These are phyloP conservation scores for Urocynchramus pylzowi DNA, from an alignment of 2,113 vertebrate genomes.

Conservation along the genomic window DNA sequence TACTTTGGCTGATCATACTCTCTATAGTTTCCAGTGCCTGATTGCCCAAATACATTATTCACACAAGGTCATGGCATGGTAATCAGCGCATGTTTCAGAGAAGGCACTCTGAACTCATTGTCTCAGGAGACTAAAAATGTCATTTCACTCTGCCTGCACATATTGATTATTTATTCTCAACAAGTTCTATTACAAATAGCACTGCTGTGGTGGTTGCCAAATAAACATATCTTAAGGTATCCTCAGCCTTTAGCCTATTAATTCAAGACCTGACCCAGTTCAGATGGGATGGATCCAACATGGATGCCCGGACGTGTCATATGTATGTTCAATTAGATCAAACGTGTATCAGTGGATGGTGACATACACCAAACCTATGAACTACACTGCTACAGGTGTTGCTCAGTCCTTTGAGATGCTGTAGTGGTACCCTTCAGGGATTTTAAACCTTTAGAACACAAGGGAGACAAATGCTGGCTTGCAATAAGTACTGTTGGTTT, in stretches of 20 bases:
- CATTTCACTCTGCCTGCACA: not conserved
- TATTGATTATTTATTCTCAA: not conserved
- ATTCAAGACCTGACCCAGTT: not conserved
- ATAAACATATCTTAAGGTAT: not conserved
- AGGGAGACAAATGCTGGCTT: not conserved
- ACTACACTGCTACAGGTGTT: not conserved
- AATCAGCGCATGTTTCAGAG: not conserved
- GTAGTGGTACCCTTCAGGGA: not conserved
- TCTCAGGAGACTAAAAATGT: not conserved
- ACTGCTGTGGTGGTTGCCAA: not conserved
- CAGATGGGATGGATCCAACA: not conserved
- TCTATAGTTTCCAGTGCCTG: not conserved
- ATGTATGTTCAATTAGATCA: rapidly evolving
- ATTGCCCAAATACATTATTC: not conserved
- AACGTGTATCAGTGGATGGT: not conserved
- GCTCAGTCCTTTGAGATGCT: not conserved
- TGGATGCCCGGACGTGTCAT: not conserved
- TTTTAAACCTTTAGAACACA: not conserved
- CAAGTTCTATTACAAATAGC: not conserved
- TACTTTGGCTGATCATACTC: not conserved
- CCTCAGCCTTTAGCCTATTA: not conserved
- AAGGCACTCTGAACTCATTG: not conserved
- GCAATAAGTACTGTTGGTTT: not conserved
- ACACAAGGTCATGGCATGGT: not conserved
- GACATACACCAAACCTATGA: not conserved